Base-by-base conservation (phyloP, 1,140 invertebrate genomes). In the Scaptomyza hsui region DNA sequence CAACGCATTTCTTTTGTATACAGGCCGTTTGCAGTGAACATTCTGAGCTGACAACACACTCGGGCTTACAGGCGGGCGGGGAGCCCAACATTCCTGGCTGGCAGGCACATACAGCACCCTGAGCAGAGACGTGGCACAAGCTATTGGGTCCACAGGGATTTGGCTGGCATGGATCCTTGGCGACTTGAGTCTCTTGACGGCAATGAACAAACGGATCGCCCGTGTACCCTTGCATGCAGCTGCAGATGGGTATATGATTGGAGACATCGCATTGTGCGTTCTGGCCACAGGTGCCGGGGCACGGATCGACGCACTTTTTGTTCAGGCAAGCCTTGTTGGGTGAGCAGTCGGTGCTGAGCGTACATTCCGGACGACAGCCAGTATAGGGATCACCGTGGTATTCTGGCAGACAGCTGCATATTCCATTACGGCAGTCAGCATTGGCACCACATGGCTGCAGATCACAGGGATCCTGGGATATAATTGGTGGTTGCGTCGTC, bases 371-470 rank as follows among this genome's bases (percentile, higher is more conserved):
- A 69, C 95, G 92, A 90, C 97, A 97, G 15, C 93, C 94, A 55
- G 91, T 89, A 69, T 95, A 95, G 3, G 95, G 94, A 91, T 94
- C 93, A 18, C 94, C 94, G 44, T 93, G 92, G 88, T 95, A 96
- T 56, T 94, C 94, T 15, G 92, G 88, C 56, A 94, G 69, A 73
- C 95, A 96, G 19, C 92, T 92, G 75, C 95, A 95, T 48, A 96
- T 94, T 51, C 94, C 94, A 19, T 76, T 68, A 92, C 93, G 93
- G 90, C 95, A 95, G 86, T 95, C 77, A 29, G 96, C 95, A 92
- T 97, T 97, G 1, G 95, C 93, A 39, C 96, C 96, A 89, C 96
- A 97, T n/a, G 95, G 95, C 13, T 95, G 95, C 55, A 95, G 94
- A 71, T 93, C 92, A 78, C 95, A 96, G 42, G 96, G 95, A 78